Evolutionary conservation across 2,888 invertebrate genomes (phyloP).

Genomic region (Amphipoea oculea): DNA sequence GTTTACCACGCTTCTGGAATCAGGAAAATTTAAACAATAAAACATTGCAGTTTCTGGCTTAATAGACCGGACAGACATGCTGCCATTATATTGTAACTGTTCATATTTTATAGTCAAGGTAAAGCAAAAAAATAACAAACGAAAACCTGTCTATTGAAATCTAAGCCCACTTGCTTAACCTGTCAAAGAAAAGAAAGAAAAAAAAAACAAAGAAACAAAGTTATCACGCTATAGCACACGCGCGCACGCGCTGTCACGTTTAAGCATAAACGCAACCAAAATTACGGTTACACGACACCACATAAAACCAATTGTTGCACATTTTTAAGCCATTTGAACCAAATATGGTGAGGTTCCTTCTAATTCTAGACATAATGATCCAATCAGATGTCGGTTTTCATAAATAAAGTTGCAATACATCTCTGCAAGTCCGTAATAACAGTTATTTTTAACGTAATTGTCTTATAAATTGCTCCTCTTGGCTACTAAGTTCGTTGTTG

Average conservation of each 20-base stretch:
- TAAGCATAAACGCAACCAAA: conserved; percentile 30
- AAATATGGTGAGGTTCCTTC: conserved; percentile 45
- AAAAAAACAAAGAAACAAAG: no score
- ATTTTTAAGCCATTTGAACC: conserved; percentile 46
- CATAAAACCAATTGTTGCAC: conserved; percentile 40
- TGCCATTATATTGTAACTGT: background rate
- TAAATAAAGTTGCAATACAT: conserved; percentile 39
- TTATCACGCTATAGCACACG: no score
- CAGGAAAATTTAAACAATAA: background rate
- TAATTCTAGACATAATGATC: conserved; percentile 48
- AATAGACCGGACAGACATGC: background rate
- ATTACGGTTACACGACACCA: conserved; percentile 15
- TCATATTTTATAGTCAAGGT: background rate
- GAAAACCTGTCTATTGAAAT: background rate
- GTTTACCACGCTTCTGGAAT: conserved; percentile 89
- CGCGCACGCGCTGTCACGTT: background rate
- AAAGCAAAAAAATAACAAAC: background rate
- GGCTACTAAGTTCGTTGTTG: conserved; percentile 18
- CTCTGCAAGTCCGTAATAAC: conserved; percentile 46
- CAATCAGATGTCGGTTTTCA: conserved; percentile 47
- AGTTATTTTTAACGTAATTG: conserved; percentile 50
- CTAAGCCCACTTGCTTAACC: conserved; percentile 12
- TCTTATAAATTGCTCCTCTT: conserved; percentile 44
- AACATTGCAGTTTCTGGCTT: background rate
- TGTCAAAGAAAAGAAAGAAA: background rate